These are phyloP conservation scores for Rambutsinella grinnellia DNA, from an alignment of 2,888 invertebrate genomes.

Conservation along the genomic window DNA sequence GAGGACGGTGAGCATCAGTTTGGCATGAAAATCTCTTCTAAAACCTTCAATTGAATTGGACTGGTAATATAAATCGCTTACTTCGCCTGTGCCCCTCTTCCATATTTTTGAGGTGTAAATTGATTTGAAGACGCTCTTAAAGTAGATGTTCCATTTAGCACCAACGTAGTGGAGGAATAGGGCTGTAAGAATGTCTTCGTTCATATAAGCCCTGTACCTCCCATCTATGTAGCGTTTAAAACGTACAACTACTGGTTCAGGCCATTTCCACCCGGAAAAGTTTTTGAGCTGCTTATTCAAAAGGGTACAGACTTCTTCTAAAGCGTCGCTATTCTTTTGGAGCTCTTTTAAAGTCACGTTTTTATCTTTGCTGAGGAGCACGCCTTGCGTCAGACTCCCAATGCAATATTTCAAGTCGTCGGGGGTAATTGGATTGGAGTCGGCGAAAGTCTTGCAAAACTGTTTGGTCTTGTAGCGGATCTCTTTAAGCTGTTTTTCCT, in stretches of 20 bases:
- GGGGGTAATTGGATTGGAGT: not conserved
- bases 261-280: constrained; percentile 49
- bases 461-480: constrained; percentile 13
- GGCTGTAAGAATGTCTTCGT: constrained; percentile 59
- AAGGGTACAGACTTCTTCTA: constrained; percentile 53
- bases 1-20: constrained; percentile 40
- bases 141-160: constrained; percentile 29
- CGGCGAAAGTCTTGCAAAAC: constrained; percentile 13
- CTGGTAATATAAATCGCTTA: constrained; percentile 18
- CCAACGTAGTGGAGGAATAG: constrained; percentile 57
- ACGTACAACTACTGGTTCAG: constrained; percentile 24
- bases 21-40: constrained; percentile 31
- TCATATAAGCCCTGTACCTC: constrained; percentile 49
- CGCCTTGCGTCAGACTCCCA: constrained; percentile 45
- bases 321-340: constrained; percentile 45
- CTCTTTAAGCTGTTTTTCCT: constrained; percentile 13
- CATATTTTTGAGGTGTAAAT: constrained; percentile 55
- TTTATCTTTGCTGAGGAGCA: constrained; percentile 40
- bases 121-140: constrained; percentile 26
- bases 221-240: constrained; percentile 56
- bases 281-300: constrained; percentile 49
- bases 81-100: constrained; percentile 29
- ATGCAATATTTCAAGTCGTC: constrained; percentile 46
- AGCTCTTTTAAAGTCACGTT: constrained; percentile 48
- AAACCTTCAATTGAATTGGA: constrained; percentile 35